Conservation (phyloP, 2,888 invertebrate genomes). For the Meteorus colon region DNA sequence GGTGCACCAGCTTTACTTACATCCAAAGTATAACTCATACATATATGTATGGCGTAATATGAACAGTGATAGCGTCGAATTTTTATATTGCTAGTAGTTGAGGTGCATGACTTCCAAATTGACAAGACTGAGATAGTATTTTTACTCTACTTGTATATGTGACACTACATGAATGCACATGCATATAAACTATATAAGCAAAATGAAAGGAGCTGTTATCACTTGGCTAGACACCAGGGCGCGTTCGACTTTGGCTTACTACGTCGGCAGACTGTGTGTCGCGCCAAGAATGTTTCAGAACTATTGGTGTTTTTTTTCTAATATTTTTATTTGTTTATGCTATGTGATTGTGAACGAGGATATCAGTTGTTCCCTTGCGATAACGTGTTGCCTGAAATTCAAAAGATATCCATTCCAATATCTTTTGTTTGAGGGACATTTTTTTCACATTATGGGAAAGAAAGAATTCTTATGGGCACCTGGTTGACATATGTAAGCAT, state of each 20-base stretch:
- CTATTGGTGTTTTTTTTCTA: background rate
- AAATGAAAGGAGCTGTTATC: conserved; percentile 41
- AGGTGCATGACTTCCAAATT: background rate
- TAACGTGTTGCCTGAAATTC: background rate
- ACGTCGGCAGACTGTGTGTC: conserved; percentile 44
- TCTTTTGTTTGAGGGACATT: background rate
- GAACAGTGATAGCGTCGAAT: background rate
- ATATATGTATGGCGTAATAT: background rate
- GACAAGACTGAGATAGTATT: background rate
- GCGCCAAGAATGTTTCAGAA: conserved; percentile 47
- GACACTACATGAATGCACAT: background rate
- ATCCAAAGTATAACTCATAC: conserved; percentile 13
- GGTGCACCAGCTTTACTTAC: background rate
- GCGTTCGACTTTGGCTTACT: conserved; percentile 53
- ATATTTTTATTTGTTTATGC: background rate
- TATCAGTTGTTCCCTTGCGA: background rate
- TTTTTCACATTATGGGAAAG: background rate
- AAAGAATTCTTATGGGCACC: background rate
- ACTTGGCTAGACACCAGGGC: conserved; percentile 67
- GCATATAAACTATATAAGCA: background rate
- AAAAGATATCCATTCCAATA: background rate
- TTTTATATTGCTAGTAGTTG: background rate
- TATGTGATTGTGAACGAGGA: too few relatives aligned
- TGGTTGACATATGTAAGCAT: background rate
- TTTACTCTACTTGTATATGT: background rate